Conservation (phyloP, 2,888 invertebrate species). For the Pandemis cinnamomeana region DNA sequence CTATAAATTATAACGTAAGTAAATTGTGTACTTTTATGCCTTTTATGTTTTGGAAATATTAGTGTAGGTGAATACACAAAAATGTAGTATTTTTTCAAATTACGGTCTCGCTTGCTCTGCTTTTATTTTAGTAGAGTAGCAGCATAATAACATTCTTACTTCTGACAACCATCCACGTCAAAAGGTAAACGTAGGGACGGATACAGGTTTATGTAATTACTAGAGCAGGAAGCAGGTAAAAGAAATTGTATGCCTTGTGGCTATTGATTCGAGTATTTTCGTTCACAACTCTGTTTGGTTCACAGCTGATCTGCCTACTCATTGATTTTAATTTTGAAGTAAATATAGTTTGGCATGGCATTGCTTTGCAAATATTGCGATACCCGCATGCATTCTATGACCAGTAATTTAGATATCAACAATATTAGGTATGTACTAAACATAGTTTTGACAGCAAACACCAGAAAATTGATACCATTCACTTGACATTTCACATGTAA, state of each 20-base stretch:
- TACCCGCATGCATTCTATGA: not conserved
- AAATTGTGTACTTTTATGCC: slow-evolving; percentile 4
- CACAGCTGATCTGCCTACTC: slow-evolving; percentile 33
- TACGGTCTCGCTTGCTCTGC: not conserved
- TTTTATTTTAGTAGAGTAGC: slow-evolving; percentile 20
- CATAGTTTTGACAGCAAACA: not conserved
- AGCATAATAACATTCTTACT: slow-evolving; percentile 14
- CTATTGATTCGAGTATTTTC: slow-evolving; percentile 39
- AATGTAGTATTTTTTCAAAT: not conserved
- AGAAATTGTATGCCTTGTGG: slow-evolving; percentile 23
- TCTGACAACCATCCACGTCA: slow-evolving; percentile 11
- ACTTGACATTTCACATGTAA: not conserved
- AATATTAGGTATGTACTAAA: not conserved
- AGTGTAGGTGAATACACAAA: not conserved
- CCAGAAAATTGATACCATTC: not conserved
- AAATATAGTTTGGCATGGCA: not conserved
- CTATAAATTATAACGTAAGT: slow-evolving; percentile 60
- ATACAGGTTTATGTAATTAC: slow-evolving; percentile 27
- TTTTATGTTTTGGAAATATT: not conserved
- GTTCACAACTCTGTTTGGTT: slow-evolving; percentile 28
- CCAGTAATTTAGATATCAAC: not conserved
- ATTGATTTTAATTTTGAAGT: not conserved
- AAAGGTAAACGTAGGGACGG: slow-evolving; percentile 17
- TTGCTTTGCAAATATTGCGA: not conserved
- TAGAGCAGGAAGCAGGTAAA: slow-evolving; percentile 11